Conservation (phyloP, 2,888 invertebrate species). For the Parnassius smintheus region DNA sequence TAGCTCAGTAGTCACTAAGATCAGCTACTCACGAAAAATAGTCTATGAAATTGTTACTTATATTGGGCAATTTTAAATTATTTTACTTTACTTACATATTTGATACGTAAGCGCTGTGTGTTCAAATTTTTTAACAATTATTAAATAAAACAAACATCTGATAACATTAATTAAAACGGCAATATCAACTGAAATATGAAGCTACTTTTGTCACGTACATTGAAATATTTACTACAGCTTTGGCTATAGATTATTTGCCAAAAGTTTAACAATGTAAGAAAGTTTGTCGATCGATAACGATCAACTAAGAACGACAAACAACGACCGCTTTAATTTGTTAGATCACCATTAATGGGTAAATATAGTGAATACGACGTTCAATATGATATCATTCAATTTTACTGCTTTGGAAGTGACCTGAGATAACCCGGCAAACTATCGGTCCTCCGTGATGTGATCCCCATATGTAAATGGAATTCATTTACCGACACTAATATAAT, state of each 20-base stretch:
- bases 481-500: constrained; percentile 30
- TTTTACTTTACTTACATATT: neutral
- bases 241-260: neutral
- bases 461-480: constrained; percentile 47
- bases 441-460: constrained; percentile 66
- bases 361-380: constrained; percentile 68
- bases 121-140: constrained; percentile 7
- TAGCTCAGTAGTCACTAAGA: too few relatives aligned
- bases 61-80: too few relatives aligned
- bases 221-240: neutral
- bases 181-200: neutral
- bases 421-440: constrained; percentile 74
- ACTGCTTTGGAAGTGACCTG: constrained; percentile 76
- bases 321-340: constrained; percentile 61
- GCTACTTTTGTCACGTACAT: neutral
- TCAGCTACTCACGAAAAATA: too few relatives aligned
- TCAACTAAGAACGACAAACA: constrained; percentile 45
- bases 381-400: constrained; percentile 79
- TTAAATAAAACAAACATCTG: constrained; percentile 10
- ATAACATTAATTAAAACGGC: constrained; percentile 11
- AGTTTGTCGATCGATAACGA: constrained; percentile 1
- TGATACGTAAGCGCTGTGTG: neutral
- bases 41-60: too few relatives aligned
- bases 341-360: constrained; percentile 72
- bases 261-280: neutral